phyloP scores from a whole-genome alignment of 1,140 invertebrate species.

The Meloidogyne hapla region DNA sequence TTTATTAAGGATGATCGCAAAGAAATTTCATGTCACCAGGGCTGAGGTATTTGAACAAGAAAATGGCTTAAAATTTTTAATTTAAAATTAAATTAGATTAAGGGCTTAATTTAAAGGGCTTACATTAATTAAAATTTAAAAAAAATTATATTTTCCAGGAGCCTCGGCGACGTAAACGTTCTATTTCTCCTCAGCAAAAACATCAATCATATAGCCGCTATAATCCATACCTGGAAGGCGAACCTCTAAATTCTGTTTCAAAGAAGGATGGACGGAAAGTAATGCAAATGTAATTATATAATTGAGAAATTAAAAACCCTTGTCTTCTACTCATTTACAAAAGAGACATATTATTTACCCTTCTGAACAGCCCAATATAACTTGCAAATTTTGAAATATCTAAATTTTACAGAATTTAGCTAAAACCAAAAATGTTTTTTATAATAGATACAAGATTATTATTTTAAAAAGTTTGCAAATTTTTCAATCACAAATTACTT shows the following conservation, averaged over 20 bases:
- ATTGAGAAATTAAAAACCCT: neutral
- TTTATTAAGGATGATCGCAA: conserved; percentile 70
- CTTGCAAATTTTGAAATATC: too few relatives aligned
- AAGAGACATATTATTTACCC: too few relatives aligned
- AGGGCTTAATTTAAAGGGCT: too few relatives aligned
- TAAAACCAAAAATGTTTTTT: too few relatives aligned
- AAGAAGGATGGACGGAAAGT: conserved; percentile 65
- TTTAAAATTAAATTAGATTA: too few relatives aligned
- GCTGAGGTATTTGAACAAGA: conserved; percentile 60
- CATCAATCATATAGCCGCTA: conserved; percentile 37
- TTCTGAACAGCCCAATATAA: too few relatives aligned
- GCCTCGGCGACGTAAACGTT: conserved; percentile 62
- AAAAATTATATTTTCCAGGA: conserved; percentile 29
- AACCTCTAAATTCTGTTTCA: conserved; percentile 65
- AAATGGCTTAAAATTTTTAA: too few relatives aligned
- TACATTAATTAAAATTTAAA: too few relatives aligned
- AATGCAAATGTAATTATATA: conserved; percentile 23
- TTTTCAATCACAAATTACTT: too few relatives aligned
- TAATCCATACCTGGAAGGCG: conserved; percentile 64
- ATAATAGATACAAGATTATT: too few relatives aligned
- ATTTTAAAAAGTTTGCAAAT: too few relatives aligned
- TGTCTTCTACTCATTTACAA: neutral
- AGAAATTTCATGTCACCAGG: conserved; percentile 75
- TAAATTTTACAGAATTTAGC: too few relatives aligned
- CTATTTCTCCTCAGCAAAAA: conserved; percentile 36